These are phyloP conservation scores for Dryobota labecula DNA, from an alignment of 2,888 invertebrate species.

Conservation along the genomic window DNA sequence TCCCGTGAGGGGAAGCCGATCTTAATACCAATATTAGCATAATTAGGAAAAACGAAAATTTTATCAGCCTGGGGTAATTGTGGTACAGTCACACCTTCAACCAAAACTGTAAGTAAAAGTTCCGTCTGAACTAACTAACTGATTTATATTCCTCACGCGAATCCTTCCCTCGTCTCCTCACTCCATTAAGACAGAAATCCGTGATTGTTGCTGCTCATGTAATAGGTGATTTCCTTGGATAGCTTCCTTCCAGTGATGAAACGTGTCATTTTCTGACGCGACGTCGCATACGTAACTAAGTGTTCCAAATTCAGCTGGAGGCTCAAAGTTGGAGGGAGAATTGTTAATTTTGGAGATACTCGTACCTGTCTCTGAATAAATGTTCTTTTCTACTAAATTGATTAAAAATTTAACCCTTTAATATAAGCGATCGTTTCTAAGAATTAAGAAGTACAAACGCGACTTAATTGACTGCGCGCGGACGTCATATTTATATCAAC, in stretches of 20 bases:
- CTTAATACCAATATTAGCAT: too few species aligned
- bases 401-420: background rate
- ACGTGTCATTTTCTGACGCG: slow-evolving; percentile 45
- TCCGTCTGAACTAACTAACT: slow-evolving; percentile 54
- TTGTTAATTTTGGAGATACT: slow-evolving; percentile 4
- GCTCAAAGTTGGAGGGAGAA: background rate
- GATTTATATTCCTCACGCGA: slow-evolving; percentile 62
- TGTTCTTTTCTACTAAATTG: background rate
- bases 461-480: too few species aligned
- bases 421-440: too few species aligned
- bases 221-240: slow-evolving; percentile 55
- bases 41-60: too few species aligned
- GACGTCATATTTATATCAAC: too few species aligned
- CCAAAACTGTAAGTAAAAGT: slow-evolving; percentile 48
- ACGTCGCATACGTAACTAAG: slow-evolving; percentile 40
- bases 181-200: slow-evolving; percentile 48
- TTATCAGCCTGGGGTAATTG: too few species aligned
- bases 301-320: slow-evolving; percentile 46
- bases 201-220: slow-evolving; percentile 56
- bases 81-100: too few species aligned
- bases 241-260: slow-evolving; percentile 51
- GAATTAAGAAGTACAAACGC: too few species aligned
- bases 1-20: too few species aligned
- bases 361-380: slow-evolving; percentile 9
- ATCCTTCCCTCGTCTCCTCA: slow-evolving; percentile 39